Conservation (phyloP, 2,797 vertebrate genomes). For the Bryconaethiops microstoma region DNA sequence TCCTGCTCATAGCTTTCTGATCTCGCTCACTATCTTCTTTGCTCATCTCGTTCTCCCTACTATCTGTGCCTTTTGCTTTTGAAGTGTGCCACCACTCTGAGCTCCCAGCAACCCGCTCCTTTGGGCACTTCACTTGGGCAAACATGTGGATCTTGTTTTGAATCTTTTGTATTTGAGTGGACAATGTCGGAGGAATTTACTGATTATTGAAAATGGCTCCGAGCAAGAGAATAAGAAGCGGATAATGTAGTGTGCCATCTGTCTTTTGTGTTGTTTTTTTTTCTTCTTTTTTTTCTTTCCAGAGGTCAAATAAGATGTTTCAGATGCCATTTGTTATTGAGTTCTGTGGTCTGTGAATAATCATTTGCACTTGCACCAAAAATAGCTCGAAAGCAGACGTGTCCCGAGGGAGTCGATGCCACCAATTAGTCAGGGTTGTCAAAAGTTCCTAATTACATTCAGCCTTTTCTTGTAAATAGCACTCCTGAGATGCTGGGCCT, state of each 20-base stretch:
- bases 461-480: neutral
- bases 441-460: slow-evolving; percentile 38
- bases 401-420: slow-evolving; percentile 15
- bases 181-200: slow-evolving; percentile 12
- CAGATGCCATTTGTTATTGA: slow-evolving; percentile 4
- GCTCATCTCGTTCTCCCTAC: neutral
- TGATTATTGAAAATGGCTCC: slow-evolving; percentile 33
- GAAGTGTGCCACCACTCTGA: neutral
- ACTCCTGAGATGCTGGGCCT: neutral
- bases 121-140: neutral
- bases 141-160: slow-evolving; percentile 29
- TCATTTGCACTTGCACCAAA: slow-evolving; percentile 22
- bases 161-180: slow-evolving; percentile 18
- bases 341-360: slow-evolving; percentile 32
- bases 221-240: slow-evolving; percentile 13
- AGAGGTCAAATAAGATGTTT: slow-evolving; percentile 28
- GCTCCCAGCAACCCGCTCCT: neutral
- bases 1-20: slow-evolving; percentile 1
- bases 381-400: slow-evolving; percentile 17
- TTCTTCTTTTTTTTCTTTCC: slow-evolving; percentile 7
- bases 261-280: neutral
- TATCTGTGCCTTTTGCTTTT: neutral
- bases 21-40: neutral
- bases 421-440: slow-evolving; percentile 28
- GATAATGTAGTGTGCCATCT: slow-evolving; percentile 9